These are phyloP conservation scores for Anser brachyrhynchus DNA, from an alignment of 2,113 vertebrate species.

Conservation along the genomic window DNA sequence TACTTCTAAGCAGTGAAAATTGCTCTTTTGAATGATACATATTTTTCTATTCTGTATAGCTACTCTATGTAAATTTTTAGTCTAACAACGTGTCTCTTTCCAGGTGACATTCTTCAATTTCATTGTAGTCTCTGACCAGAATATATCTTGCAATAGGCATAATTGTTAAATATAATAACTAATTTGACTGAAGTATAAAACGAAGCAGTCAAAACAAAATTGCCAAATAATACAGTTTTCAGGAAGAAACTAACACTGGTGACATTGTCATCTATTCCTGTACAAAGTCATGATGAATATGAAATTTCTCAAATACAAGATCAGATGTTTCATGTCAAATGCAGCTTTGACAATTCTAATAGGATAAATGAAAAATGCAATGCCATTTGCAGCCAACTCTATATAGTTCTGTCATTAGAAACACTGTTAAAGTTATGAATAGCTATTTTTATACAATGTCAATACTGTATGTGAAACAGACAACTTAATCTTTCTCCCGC, in stretches of 20 bases:
- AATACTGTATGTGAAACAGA: background rate
- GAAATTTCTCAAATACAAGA: slow-evolving; percentile 21
- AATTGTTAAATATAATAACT: background rate
- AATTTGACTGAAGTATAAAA: background rate
- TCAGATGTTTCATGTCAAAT: background rate
- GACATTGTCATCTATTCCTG: slow-evolving; percentile 26
- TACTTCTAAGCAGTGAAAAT: slow-evolving; percentile 3
- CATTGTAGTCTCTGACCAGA: background rate
- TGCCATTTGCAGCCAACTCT: background rate
- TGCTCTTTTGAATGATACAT: background rate
- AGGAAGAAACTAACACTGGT: slow-evolving; percentile 12
- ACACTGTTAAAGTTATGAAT: background rate
- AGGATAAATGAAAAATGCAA: background rate
- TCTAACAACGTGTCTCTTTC: background rate
- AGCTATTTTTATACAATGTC: background rate
- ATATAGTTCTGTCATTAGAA: background rate
- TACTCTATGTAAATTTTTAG: background rate
- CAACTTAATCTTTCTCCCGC: background rate
- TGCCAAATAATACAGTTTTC: background rate
- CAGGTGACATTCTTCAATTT: background rate
- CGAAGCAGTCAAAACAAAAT: background rate
- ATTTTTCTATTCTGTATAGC: background rate
- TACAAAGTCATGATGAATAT: slow-evolving; percentile 49
- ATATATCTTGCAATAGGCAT: background rate
- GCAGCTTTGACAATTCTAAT: background rate